A percentile compares a stretch with the other conserved stretches of the same genome.
Conservation (phyloP, 1,140 invertebrate species). For the Ceratina japonica region DNA sequence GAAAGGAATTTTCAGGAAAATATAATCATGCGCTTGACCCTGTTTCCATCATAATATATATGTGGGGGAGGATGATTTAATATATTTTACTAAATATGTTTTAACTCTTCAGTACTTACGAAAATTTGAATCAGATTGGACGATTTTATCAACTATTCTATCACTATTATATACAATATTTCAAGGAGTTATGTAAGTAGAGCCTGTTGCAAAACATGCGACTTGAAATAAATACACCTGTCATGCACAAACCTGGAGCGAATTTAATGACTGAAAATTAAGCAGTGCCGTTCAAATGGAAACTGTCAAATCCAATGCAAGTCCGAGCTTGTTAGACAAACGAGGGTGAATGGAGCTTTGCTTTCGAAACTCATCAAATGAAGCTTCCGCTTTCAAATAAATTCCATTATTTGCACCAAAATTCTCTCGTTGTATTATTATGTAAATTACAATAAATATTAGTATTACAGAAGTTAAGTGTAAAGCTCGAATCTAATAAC, state of each 20-base stretch:
- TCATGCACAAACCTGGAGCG: background rate
- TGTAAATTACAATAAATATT: too few relatives aligned
- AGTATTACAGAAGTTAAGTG: too few relatives aligned
- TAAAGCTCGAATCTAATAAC: too few relatives aligned
- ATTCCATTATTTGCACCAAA: background rate
- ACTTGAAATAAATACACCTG: slow-evolving; percentile 1
- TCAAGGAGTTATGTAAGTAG: background rate
- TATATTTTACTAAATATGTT: too few relatives aligned
- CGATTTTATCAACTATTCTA: too few relatives aligned
- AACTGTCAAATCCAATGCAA: slow-evolving; percentile 9
- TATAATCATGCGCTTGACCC: background rate
- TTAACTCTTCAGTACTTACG: too few relatives aligned
- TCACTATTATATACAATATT: background rate
- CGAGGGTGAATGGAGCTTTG: background rate
- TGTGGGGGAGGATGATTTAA: too few relatives aligned
- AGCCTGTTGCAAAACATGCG: background rate
- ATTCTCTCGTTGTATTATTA: too few relatives aligned
- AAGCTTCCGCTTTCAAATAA: background rate
- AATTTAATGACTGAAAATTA: slow-evolving; percentile 15
- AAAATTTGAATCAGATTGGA: too few relatives aligned
- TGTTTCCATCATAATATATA: background rate
- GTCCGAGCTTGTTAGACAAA: slow-evolving; percentile 8
- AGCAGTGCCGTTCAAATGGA: background rate
- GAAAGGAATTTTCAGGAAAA: background rate
- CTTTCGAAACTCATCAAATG: background rate